Percentiles rank a stretch among this genome's conserved stretches.
Conservation (phyloP, 2,113 vertebrate species). For the Thalassoma bifasciatum region DNA sequence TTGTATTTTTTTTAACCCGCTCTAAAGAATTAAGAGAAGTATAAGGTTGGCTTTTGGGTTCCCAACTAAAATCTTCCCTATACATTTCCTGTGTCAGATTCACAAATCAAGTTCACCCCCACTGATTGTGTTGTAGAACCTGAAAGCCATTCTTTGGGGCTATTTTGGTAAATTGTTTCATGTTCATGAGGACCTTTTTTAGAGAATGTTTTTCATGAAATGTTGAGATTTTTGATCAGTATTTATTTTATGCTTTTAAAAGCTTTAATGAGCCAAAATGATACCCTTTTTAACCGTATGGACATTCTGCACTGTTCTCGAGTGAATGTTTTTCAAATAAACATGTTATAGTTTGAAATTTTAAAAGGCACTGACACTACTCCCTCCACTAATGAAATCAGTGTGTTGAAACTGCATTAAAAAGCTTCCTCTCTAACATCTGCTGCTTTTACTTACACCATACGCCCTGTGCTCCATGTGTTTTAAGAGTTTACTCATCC, state of each 20-base stretch:
- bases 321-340: conserved; percentile 2
- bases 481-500: background rate
- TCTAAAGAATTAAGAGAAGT: background rate
- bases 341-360: background rate
- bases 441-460: background rate
- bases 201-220: background rate
- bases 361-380: too few species aligned
- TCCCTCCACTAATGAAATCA: background rate
- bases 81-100: background rate
- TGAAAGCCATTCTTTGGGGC: background rate
- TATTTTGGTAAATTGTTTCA: too few species aligned
- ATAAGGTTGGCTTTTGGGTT: background rate
- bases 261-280: background rate
- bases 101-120: background rate
- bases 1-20: too few species aligned
- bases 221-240: background rate
- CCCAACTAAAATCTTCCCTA: background rate
- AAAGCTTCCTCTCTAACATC: too few species aligned
- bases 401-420: background rate
- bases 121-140: background rate
- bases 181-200: background rate
- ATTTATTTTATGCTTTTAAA: background rate
- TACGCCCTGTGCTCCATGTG: background rate
- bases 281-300: background rate
- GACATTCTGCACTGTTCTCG: background rate